A percentile compares a stretch with the other conserved stretches of the same genome.
These are phyloP conservation scores for Rhodinocichla rosea DNA, from an alignment of 2,113 vertebrate genomes.

Conservation along the genomic window DNA sequence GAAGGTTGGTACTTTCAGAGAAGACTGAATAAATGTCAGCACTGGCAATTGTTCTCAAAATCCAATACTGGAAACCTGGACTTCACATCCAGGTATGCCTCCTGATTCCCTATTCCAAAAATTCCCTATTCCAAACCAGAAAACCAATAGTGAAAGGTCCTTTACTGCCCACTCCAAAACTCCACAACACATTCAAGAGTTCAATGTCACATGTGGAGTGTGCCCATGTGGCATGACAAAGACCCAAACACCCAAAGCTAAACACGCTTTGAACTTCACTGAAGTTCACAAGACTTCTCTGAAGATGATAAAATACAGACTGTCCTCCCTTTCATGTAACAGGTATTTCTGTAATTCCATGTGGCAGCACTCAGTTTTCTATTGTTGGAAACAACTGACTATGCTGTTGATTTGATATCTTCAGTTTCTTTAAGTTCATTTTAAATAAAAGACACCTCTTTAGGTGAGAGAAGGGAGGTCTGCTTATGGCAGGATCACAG, in stretches of 20 bases:
- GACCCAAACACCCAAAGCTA: neutral
- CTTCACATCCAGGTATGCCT: neutral
- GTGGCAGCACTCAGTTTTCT: neutral
- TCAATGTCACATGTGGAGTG: neutral
- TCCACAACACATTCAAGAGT: neutral
- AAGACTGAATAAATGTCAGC: neutral
- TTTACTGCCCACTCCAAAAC: neutral
- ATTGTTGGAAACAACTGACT: neutral
- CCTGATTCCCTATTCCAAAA: neutral
- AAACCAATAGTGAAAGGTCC: neutral
- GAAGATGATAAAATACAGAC: neutral
- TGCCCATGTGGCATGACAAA: neutral
- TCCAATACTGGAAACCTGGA: neutral
- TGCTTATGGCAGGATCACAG: neutral
- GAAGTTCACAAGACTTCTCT: neutral
- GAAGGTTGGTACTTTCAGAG: neutral
- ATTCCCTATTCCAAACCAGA: neutral
- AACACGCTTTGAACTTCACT: neutral
- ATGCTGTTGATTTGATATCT: neutral
- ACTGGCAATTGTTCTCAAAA: neutral
- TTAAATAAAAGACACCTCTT: neutral
- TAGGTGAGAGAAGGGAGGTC: fast-evolving
- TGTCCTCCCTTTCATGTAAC: neutral
- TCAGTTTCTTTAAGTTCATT: neutral
- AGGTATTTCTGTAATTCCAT: neutral